These are phyloP conservation scores for Desmophyllum pertusum DNA, from an alignment of 92 coral and sea anemone genomes.

Conservation along the genomic window DNA sequence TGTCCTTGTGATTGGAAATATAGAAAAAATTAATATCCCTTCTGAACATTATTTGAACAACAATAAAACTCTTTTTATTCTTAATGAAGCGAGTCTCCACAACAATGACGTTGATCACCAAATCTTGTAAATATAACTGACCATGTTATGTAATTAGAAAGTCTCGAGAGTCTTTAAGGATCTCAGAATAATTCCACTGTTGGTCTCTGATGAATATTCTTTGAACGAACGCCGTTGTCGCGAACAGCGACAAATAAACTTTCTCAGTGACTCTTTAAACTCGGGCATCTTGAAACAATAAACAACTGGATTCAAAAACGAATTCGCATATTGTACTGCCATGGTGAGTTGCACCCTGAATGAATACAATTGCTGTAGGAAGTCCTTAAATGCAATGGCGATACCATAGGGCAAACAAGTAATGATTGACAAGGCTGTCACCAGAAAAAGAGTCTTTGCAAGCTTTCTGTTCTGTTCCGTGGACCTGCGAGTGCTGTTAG, in stretches of 20 bases:
- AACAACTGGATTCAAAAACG: slow-evolving; percentile 9
- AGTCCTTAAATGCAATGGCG: not conserved
- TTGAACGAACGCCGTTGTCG: not conserved
- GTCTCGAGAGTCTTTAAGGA: not conserved
- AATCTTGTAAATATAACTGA: no score
- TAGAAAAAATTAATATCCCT: no score
- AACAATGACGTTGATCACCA: no score
- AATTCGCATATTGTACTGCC: not conserved
- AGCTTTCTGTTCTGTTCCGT: not conserved
- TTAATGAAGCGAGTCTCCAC: no score
- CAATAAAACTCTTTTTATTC: no score
- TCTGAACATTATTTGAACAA: no score
- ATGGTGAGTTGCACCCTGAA: slow-evolving; percentile 1
- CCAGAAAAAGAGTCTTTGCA: not conserved
- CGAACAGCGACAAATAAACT: not conserved
- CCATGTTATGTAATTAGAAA: not conserved
- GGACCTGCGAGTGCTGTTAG: not conserved
- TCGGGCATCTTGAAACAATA: slow-evolving; percentile 21
- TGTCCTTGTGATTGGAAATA: no score
- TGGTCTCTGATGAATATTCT: not conserved
- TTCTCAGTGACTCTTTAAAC: slow-evolving; percentile 6
- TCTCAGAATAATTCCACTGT: not conserved
- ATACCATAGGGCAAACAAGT: slow-evolving; percentile 5
- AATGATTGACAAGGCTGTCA: slow-evolving; percentile 16
- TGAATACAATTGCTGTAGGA: not conserved